Evolutionary conservation across 1,140 invertebrate species (phyloP), one percentile per base, ranked within the genome.

Genomic region (Sitobion miscanthi): DNA sequence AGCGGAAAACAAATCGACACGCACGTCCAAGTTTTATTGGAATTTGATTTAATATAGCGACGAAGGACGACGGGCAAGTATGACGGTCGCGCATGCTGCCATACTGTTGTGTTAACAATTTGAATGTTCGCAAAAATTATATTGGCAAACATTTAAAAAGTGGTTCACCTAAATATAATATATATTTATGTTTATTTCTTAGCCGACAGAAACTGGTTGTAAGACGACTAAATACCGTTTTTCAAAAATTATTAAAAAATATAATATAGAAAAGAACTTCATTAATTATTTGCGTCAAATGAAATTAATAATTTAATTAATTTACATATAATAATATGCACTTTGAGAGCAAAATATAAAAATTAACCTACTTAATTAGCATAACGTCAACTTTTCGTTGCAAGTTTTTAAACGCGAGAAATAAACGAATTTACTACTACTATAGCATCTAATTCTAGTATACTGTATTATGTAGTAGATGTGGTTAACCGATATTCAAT

Each of bases 401-500:
- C 21, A 47, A 86, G 9, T 47, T 86, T 86, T 30, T 86, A 45
- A 77, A 77, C n/a, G 14, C 83, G 45, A 86, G 9, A 86, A 47
- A 45, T 25, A 54, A 86, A 86, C 38, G 11, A 77, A n/a, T 20
- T 54, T 77, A 77, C 38, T 17, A 47, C 14, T 47, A 83, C 20
- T 8, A 42, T 2, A 47, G 5, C 30, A 86, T 77, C 1, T 14
- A 49, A 20, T 47, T 14, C 25, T 30, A 30, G 5, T 47, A 38
- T 38, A 86, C 23, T 42, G 4, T 85, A 45, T 42, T 38, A 38
- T 25, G 23, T 85, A 85, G 83, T 45, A 42, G 83, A 85, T 14
- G 30, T 35, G 88, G 77, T 42, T 35, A 38, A 52, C 91, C 69
- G 91, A 92, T 92, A 92, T 92, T 92, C 91, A 92, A 92, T 92